A percentile compares a stretch with the other conserved stretches of the same genome.
Evolutionary conservation across 2,797 vertebrate species (phyloP).

Genomic region (Carduelis carduelis): DNA sequence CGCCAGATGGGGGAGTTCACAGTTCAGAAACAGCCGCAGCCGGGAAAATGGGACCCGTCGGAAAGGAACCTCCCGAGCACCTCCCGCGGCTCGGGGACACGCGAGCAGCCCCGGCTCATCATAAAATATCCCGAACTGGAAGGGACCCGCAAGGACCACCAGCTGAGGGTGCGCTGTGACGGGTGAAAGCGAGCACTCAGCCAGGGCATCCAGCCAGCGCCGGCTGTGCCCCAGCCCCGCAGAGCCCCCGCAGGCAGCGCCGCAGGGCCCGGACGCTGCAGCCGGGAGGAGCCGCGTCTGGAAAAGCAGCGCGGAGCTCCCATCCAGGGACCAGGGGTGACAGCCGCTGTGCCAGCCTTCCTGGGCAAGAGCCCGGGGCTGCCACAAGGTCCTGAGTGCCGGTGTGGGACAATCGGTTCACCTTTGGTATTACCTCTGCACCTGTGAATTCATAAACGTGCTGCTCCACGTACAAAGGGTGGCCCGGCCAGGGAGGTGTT

Average conservation of each 20-base stretch:
- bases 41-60: fast-evolving
- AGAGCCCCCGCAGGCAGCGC: background rate
- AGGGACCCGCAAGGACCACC: background rate
- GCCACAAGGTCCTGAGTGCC: background rate
- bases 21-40: background rate
- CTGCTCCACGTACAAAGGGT: constrained; percentile 6
- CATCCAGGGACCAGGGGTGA: background rate
- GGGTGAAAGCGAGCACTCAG: background rate
- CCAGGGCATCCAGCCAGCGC: background rate
- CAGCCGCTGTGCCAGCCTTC: background rate
- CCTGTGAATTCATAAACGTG: background rate
- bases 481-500: constrained; percentile 47
- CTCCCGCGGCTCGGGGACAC: background rate
- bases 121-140: background rate
- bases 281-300: background rate
- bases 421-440: background rate
- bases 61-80: fast-evolving
- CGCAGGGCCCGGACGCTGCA: fast-evolving
- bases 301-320: fast-evolving
- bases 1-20: constrained; percentile 46
- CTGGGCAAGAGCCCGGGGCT: background rate
- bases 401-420: background rate
- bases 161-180: background rate
- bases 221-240: background rate
- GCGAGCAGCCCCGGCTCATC: background rate